A percentile compares a stretch with the other conserved stretches of the same genome.
These are phyloP conservation scores for Indicator indicator DNA, from an alignment of 2,113 vertebrate species.

Conservation along the genomic window DNA sequence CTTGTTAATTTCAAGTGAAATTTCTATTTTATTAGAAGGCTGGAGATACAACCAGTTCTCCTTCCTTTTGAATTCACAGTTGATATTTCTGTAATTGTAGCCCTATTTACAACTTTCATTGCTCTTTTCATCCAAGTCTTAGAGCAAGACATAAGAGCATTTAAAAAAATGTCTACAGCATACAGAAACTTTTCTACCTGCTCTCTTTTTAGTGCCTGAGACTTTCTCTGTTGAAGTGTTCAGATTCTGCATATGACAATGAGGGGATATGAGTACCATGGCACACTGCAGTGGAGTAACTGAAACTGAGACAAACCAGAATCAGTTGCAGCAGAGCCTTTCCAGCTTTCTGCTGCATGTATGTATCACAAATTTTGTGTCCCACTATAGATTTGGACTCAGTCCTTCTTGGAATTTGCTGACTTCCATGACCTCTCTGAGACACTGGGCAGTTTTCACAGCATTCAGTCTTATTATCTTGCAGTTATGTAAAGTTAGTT, in stretches of 20 bases:
- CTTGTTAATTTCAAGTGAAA: slow-evolving; percentile 48
- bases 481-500: not conserved
- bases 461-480: not conserved
- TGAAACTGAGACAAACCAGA: not conserved
- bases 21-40: slow-evolving; percentile 50
- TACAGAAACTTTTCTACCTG: not conserved
- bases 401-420: not conserved
- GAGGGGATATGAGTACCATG: not conserved
- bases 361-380: accelerated
- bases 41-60: slow-evolving; percentile 15
- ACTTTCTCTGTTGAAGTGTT: not conserved
- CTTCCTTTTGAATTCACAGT: not conserved
- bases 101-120: slow-evolving; percentile 38
- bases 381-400: not conserved
- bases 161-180: slow-evolving; percentile 3
- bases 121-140: slow-evolving; percentile 8
- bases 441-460: not conserved
- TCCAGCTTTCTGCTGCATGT: not conserved
- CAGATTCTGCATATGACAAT: not conserved
- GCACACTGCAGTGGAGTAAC: not conserved
- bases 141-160: slow-evolving; percentile 7
- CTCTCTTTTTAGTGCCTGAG: not conserved
- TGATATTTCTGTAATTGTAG: slow-evolving; percentile 24
- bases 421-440: not conserved
- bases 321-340: not conserved